Base-by-base conservation (phyloP, 2,888 invertebrate genomes). In the Luffia ferchaultella region DNA sequence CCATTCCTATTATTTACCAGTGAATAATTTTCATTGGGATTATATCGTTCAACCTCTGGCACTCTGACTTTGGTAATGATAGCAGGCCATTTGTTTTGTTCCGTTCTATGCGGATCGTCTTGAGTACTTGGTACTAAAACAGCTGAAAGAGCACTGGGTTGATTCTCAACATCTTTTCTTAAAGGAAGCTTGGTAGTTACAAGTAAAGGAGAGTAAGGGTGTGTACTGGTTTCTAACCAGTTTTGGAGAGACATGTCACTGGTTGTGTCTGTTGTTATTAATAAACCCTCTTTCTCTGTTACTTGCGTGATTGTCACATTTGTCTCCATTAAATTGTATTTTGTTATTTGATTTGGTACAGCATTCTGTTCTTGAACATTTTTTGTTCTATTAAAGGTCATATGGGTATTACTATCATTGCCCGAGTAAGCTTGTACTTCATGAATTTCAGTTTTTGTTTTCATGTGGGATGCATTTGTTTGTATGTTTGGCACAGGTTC, bases 111-210 rank as follows among this genome's bases (percentile, higher is more conserved):
- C 48, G 63, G 56, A 16, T 68, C 56, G 49, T 80, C 78, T 54
- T 74, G 73, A 65, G 63, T 68, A 16, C 86, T 89, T 30, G 90
- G 90, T 46, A 87, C 75, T 46, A 90, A 65, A 20, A 90, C 73
- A 18, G 90, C 87, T 18, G 90, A 88, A 17, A 90, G 67, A 18
- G 90, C 86, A 61, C 85, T 80, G 45, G 83, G 73, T 55, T 65
- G 73, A 55, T 59, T 67, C 41, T 76, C 74, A 54, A 73, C 63
- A 55, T 73, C 69, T 55, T 76, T 75, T 52, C 69, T 74, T 42
- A 65, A 68, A 51, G 67, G 65, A 53, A 71, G 67, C 54, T 71
- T 76, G 42, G 70, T 60, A 50, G 72, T 72, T 2, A 69, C 60
- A 48, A 64, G 55, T 18, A 68, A 63, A 56, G 30, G 65, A 62